Percentiles rank a stretch among this genome's conserved stretches.
Evolutionary conservation across 2,113 vertebrate species (phyloP).

Genomic region (Bos taurus): DNA sequence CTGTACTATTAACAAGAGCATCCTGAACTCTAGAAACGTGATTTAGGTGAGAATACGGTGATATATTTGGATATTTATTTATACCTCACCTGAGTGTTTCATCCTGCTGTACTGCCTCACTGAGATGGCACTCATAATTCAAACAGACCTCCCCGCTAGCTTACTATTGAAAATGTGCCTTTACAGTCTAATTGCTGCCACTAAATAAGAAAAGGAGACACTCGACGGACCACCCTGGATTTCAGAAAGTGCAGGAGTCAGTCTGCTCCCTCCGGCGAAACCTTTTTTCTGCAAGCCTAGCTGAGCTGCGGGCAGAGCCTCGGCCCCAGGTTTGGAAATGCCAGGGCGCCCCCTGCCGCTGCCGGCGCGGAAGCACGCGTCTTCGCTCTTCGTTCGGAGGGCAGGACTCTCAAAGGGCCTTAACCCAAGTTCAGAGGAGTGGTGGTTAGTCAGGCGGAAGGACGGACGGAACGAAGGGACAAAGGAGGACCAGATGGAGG

Average conservation of each 20-base stretch:
- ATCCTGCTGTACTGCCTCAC: background rate
- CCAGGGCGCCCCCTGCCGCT: slow-evolving; percentile 75
- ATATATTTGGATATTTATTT: background rate
- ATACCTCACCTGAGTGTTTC: background rate
- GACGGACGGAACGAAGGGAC: too few species aligned
- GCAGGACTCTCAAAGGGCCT: background rate
- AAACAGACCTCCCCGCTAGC: rapidly evolving
- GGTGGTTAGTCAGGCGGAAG: background rate
- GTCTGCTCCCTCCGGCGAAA: rapidly evolving
- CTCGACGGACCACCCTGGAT: background rate
- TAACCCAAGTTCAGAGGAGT: background rate
- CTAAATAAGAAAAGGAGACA: background rate
- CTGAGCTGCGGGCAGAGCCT: background rate
- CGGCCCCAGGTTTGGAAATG: slow-evolving; percentile 17
- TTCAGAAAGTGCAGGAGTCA: rapidly evolving
- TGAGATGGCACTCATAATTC: background rate
- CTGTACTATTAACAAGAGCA: background rate
- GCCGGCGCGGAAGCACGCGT: background rate
- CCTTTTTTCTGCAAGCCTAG: background rate
- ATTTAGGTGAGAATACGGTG: background rate
- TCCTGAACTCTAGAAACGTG: background rate
- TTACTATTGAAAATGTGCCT: background rate
- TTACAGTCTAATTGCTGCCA: background rate
- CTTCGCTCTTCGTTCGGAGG: background rate
- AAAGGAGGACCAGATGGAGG: rapidly evolving